phyloP scores from a whole-genome alignment of 2,888 invertebrate species.

The Kryphioiulus occultus region DNA sequence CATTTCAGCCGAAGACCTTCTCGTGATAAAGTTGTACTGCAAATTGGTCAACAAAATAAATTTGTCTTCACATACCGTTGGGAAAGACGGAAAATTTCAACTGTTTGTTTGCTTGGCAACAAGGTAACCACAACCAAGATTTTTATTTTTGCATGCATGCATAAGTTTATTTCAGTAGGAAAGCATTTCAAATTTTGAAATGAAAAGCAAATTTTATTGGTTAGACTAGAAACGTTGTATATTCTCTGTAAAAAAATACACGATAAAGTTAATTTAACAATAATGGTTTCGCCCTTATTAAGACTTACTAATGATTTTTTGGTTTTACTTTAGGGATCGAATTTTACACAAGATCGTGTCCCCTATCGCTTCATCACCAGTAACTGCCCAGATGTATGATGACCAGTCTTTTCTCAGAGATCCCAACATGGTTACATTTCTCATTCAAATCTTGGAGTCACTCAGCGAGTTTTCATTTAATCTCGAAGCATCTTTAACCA shows the following conservation, averaged over 20 bases:
- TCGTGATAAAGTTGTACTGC: conserved; percentile 87
- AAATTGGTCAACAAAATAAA: conserved; percentile 89
- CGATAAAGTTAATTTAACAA: too few species aligned
- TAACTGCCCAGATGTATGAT: conserved; percentile 93
- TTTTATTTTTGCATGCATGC: background rate
- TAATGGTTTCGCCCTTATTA: too few species aligned
- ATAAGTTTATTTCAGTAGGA: too few species aligned
- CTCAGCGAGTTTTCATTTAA: conserved; percentile 80
- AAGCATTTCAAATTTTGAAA: too few species aligned
- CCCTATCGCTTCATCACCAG: conserved; percentile 88
- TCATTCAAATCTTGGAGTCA: conserved; percentile 88
- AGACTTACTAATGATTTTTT: background rate
- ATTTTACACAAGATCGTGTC: conserved; percentile 88
- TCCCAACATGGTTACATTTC: conserved; percentile 82
- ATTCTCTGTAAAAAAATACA: too few species aligned
- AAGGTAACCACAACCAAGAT: conserved; percentile 70
- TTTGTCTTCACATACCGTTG: conserved; percentile 82
- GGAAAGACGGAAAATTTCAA: conserved; percentile 98
- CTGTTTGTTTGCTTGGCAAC: conserved; percentile 92
- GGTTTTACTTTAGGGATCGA: conserved; percentile 73
- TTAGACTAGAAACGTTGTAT: too few species aligned
- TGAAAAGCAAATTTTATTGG: too few species aligned
- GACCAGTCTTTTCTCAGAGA: conserved; percentile 94
- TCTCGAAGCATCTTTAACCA: conserved; percentile 63
- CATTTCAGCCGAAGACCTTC: conserved; percentile 64